phyloP scores from a whole-genome alignment of 2,797 vertebrate genomes.

The Xenops minutus region DNA sequence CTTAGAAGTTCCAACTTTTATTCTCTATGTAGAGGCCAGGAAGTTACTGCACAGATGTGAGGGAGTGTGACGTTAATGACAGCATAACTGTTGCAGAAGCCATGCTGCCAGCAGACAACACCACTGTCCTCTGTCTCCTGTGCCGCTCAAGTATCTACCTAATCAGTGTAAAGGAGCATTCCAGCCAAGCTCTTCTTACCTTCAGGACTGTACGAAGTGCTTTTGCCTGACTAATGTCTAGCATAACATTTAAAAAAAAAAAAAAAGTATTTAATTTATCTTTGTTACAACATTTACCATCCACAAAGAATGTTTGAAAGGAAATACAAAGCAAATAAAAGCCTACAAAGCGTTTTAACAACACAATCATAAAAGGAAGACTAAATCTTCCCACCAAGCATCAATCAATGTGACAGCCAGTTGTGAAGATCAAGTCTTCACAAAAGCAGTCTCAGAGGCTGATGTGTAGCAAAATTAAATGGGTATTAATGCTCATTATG shows the following conservation, averaged over 20 bases:
- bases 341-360: neutral
- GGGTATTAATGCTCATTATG: slow-evolving; percentile 10
- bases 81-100: neutral
- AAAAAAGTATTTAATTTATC: neutral
- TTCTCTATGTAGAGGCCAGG: neutral
- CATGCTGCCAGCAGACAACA: neutral
- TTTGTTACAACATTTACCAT: neutral
- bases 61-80: neutral
- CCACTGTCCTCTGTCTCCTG: neutral
- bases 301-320: neutral
- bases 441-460: neutral
- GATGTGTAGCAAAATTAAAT: slow-evolving; percentile 8
- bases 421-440: neutral
- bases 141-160: neutral
- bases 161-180: neutral
- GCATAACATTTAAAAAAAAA: neutral
- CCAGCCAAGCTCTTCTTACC: neutral
- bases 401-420: neutral
- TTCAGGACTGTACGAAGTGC: neutral
- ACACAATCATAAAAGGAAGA: neutral
- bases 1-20: neutral
- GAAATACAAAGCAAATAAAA: neutral
- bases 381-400: neutral
- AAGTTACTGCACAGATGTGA: neutral
- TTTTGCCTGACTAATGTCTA: neutral